Evolutionary conservation across 2,113 vertebrate species (phyloP).

Genomic region (Muntiacus muntjak): DNA sequence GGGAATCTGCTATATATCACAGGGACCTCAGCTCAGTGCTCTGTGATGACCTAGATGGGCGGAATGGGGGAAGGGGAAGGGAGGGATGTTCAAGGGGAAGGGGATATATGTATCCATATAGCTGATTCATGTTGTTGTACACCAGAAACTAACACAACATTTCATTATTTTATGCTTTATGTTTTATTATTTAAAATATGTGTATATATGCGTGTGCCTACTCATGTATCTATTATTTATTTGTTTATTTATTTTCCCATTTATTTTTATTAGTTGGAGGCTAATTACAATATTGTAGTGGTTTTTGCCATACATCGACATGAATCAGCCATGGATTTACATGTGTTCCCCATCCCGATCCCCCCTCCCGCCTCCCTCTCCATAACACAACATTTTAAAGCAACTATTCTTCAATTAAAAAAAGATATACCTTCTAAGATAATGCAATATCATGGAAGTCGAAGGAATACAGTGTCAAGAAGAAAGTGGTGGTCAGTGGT

Average conservation of each 20-base stretch:
- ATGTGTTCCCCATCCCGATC: no score
- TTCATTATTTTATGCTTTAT: not conserved
- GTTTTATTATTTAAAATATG: no score
- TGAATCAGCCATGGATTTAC: no score
- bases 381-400: not conserved
- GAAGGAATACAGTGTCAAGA: not conserved
- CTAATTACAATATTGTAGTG: no score
- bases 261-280: no score
- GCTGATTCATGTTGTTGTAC: not conserved
- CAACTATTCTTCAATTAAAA: not conserved
- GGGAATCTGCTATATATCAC: not conserved
- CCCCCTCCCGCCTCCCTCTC: no score
- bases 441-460: not conserved
- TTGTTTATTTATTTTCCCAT: no score
- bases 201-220: no score
- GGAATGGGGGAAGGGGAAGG: not conserved
- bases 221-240: no score
- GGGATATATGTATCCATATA: not conserved
- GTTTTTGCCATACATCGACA: no score
- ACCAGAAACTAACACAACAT: not conserved
- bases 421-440: not conserved
- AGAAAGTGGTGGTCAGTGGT: not conserved
- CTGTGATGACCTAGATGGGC: not conserved
- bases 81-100: not conserved
- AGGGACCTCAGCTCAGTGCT: not conserved